A percentile compares a stretch with the other conserved stretches of the same genome.
Evolutionary conservation across 2,888 invertebrate genomes (phyloP).

Genomic region (Pachymerium ferrugineum): DNA sequence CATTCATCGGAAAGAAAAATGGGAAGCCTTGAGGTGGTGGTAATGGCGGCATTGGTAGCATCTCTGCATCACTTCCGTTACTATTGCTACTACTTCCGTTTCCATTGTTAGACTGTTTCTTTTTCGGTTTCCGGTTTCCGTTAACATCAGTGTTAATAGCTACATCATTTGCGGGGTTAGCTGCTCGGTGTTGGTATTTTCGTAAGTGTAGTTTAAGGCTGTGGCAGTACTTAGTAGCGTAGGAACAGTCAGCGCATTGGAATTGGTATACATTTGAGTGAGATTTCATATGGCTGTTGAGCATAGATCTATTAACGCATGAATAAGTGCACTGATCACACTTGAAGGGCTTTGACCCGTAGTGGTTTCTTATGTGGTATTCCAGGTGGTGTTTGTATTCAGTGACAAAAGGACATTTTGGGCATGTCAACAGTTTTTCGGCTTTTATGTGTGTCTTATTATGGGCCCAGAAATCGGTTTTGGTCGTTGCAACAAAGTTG

Average conservation of each 20-base stretch:
- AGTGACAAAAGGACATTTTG: slow-evolving; percentile 92
- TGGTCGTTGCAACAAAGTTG: slow-evolving; percentile 73
- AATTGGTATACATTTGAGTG: slow-evolving; percentile 86
- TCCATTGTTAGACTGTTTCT: slow-evolving; percentile 43
- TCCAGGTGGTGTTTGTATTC: slow-evolving; percentile 98
- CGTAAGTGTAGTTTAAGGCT: slow-evolving; percentile 90
- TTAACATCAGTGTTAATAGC: slow-evolving; percentile 88
- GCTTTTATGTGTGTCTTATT: slow-evolving; percentile 80
- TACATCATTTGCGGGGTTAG: slow-evolving; percentile 82
- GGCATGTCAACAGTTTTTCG: slow-evolving; percentile 84
- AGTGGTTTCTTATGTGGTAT: slow-evolving; percentile 92
- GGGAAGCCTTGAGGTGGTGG: slow-evolving; percentile 30
- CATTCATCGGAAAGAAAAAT: slow-evolving; percentile 33
- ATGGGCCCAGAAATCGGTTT: slow-evolving; percentile 91
- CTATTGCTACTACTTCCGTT: slow-evolving; percentile 59
- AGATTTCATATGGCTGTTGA: slow-evolving; percentile 95
- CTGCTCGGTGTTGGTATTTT: slow-evolving; percentile 85
- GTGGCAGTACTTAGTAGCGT: slow-evolving; percentile 97
- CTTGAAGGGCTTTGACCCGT: slow-evolving; percentile 90
- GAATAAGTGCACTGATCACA: slow-evolving; percentile 82
- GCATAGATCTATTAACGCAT: slow-evolving; percentile 98
- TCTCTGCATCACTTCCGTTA: slow-evolving; percentile 64
- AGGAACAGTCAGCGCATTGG: slow-evolving; percentile 85
- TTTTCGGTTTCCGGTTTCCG: slow-evolving; percentile 59
- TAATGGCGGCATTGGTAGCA: slow-evolving; percentile 52